Base-by-base conservation (phyloP, 1,140 invertebrate genomes). In the Mactra quadrangularis region DNA sequence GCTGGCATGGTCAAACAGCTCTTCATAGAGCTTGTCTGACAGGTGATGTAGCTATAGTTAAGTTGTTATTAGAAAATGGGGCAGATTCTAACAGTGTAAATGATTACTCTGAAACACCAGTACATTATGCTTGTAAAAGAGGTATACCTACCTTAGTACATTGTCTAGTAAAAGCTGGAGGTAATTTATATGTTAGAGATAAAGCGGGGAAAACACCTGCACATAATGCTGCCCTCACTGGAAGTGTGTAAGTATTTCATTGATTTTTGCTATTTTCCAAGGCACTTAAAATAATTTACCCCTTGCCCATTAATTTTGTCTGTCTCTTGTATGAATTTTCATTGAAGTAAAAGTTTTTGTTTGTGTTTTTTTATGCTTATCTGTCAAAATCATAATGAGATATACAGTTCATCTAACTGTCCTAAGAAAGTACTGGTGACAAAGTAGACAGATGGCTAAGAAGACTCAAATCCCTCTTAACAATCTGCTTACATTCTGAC, bases 1-100 rank as follows among this genome's bases (percentile, higher is more conserved):
- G 90, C 52, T 92, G 91, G 91, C 89, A 91, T 86, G 89, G 89
- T 17, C 87, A 88, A 31, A 92, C 89, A 22, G 77, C 87, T 11
- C 68, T 92, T 22, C 91, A 92, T 81, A 85, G 87, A 81, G 91
- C 91, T 3, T 91, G 89, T 83, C 72, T 92, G 6, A 64, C 86
- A 47, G 90, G 89, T 27, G 87, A 90, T 66, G 76, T 74, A 41
- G 82, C 81, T 13, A 86, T 90, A 35, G 85, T 87, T n/a, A 68
- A 84, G n/a, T 31, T 91, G 29, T 74, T 92, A 33, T 41, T 91
- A 15, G 76, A 91, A 25, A 71, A 82, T 64, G 89, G 89, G 6
- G 85, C 90, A 45, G 90, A 92, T 72, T 81, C 88, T 11, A 92
- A 92, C 82, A 82, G 85, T 25, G 45, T 45, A 1, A 92, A 91